Evolutionary conservation across 2,797 vertebrate species (phyloP), one percentile per base, ranked within the genome.

Genomic region (Allobates femoralis): DNA sequence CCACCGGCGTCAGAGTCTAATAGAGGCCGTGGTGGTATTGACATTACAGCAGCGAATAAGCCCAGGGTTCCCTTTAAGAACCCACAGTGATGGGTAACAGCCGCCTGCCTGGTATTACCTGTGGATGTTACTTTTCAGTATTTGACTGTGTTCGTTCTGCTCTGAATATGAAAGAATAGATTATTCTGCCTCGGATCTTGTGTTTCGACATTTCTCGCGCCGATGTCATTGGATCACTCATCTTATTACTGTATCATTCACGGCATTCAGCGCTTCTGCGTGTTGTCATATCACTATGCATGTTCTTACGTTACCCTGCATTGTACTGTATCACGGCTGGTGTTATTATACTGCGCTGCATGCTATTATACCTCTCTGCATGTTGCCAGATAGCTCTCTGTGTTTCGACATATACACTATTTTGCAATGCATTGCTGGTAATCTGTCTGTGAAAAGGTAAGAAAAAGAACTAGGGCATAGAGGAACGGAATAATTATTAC

Each of bases 341-440:
- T 34, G 84, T 62, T 75, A 86, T 86, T 81, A 86, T 86, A 86
- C 69, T 15, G 78, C 85, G 2, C 85, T 66, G 85, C 78, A 41
- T 81, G 85, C 69, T 81, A 81, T 81, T 81, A 81, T 86, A 64
- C 37, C n/a, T 50, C 85, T 73, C 85, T 66, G 85, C 79, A 28
- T 81, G 85, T 23, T 18, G 58, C 79, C 69, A 16, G 56, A 81
- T 76, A 51, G 79, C 55, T 46, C 78, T 74, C 77, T 60, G 78
- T 62, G 77, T 62, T 74, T 32, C 77, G 41, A 71, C 78, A 86
- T 86, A 81, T 56, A 74, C 55, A 74, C 74, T 60, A 46, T 55
- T 86, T 66, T 80, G 84, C 78, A 73, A 80, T 81, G 77, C 84
- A 86, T 86, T 86, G 66, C 84, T 80, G 74, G 77, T 73, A 81